Evolutionary conservation across 2,113 vertebrate genomes (phyloP), one percentile per base, ranked within the genome.

Genomic region (Python bivittatus): DNA sequence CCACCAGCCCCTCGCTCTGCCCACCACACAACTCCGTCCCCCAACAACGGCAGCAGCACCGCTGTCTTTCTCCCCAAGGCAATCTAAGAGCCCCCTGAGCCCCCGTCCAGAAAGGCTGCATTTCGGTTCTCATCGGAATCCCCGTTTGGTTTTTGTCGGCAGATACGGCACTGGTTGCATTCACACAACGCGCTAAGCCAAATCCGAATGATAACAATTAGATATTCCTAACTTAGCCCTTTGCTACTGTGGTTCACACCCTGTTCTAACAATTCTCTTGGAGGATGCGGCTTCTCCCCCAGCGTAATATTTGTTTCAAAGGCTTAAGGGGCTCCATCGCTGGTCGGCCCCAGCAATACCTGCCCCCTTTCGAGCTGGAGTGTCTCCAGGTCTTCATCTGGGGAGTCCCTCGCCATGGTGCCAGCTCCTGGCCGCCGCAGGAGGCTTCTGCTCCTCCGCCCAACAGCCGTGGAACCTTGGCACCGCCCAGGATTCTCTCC

Each of bases 381-480:
- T 17, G 13, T 6, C 11, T 85, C 83, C 1, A 6, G 1, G 79
- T 33, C 27, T 48, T 85, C 29, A 0, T 85, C 90, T 0, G 57
- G 60, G 0, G 90, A 23, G 23, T 91, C 90, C 6, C 57, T 61
- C 22, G 58, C 90, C 90, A 85, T 91, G 56, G 25, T 13, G 7
- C 68, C 90, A 91, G 60, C 38, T 42, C 83, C 79, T 52, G 83
- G 2, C 6, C 27, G 2, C 29, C 42, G 56, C 2, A 8, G 25
- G 15, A 27, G 38, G 42, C 3, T 86, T 5, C 58, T 38, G 33
- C 25, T 29, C 84, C 20, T 1, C 3, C 1, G 56, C 2, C 84
- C 84, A 90, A 93, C 88, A 58, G 88, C 53, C 92, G 29, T 57
- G 86, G 92, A 92, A 89, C 79, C 13, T 56, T 92, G 83, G 48